Percentiles rank a stretch among this genome's conserved stretches.
Evolutionary conservation across 2,797 vertebrate species (phyloP).

Genomic region (Austrolebias charrua): DNA sequence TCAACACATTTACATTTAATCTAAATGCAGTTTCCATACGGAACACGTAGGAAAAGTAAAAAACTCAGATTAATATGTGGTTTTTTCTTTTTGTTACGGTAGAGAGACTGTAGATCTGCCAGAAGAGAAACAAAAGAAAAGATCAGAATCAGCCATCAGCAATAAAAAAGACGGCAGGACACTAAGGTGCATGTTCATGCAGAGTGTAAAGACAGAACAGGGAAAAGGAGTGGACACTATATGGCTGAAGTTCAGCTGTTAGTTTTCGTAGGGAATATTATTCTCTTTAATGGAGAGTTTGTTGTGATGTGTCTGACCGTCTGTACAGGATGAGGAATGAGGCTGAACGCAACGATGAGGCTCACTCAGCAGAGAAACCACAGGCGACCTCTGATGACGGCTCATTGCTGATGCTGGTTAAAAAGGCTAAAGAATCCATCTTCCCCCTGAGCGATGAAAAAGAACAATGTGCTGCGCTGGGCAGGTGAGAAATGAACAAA

Average conservation of each 20-base stretch:
- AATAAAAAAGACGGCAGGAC: constrained; percentile 51
- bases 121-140: constrained; percentile 68
- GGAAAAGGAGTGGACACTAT: background rate
- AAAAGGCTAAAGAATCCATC: constrained; percentile 76
- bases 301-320: background rate
- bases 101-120: constrained; percentile 45
- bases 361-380: constrained; percentile 42
- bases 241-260: background rate
- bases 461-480: constrained; percentile 83
- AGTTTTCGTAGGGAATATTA: no score
- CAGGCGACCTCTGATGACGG: constrained; percentile 78
- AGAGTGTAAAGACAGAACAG: no score
- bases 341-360: constrained; percentile 75
- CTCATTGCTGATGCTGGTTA: constrained; percentile 78
- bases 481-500: constrained; percentile 79
- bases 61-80: no score
- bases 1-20: background rate
- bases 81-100: constrained; percentile 26
- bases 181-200: no score
- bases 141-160: constrained; percentile 49
- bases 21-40: no score
- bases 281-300: background rate
- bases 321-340: constrained; percentile 79
- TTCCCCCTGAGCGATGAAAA: constrained; percentile 71
- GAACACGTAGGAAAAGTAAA: no score